Base-by-base conservation (phyloP, 2,888 invertebrate genomes). In the Apamea monoglypha region DNA sequence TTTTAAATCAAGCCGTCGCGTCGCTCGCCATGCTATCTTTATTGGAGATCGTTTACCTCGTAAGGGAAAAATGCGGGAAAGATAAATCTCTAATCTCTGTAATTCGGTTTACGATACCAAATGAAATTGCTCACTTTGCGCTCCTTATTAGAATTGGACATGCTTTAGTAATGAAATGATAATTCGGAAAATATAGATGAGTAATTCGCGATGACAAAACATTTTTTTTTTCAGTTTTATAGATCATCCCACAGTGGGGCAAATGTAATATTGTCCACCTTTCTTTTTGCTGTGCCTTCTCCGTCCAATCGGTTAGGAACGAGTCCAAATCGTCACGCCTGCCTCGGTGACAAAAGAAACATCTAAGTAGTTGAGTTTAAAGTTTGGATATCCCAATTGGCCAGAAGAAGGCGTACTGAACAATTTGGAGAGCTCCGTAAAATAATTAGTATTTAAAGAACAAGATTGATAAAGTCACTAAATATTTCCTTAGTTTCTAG, bases 1-100 rank as follows among this genome's bases (percentile, higher is more conserved):
- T 85, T 85, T 85, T 76, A 71, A 85, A 84, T 87, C 47, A 76
- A 74, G 64, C 68, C 67, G 29, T 69, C 44, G 61, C 63, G 25
- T 68, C 44, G 63, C 53, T 25, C 36, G 61, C 71, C 47, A n/a
- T 44, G 70, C 47, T 84, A 87, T 84, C 83, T 84, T 79, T 83
- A 86, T 83, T 79, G 56, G 47, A 74, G 87, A 84, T 86, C 87
- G 68, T 78, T 83, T 73, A 74, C 87, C 69, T 78, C 47, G 64
- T 64, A 61, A 78, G 40, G 70, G 66, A 61, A 79, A 86, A 83
- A 67, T 44, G 69, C 83, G 50, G 66, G 63, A 73, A 79, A 73
- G 87, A 78, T 86, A 86, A 78, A 84, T 83, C 72, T 74, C 44
- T 83, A 78, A 84, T 84, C 78, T 68, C 25, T 71, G 14, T 63